Evolutionary conservation across 2,797 vertebrate species (phyloP).

Genomic region (Sparidentex hasta): DNA sequence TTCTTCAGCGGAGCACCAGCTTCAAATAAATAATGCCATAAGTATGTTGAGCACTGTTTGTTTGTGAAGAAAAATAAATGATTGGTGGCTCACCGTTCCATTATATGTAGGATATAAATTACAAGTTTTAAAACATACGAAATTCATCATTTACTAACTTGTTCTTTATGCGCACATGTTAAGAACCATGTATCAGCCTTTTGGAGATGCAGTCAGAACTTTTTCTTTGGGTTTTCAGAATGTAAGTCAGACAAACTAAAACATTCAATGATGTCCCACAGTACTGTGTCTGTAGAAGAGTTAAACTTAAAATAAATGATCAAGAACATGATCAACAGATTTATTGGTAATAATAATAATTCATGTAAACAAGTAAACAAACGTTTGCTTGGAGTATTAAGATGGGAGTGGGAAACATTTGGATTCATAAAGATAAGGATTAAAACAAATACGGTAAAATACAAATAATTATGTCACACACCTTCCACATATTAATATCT

Average conservation of each 20-base stretch:
- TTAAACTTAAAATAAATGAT: not conserved
- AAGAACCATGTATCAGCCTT: not conserved
- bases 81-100: not conserved
- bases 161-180: not conserved
- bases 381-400: too few relatives aligned
- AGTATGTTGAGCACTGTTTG: conserved; percentile 10
- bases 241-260: not conserved
- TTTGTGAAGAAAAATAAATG: conserved; percentile 1
- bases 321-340: not conserved
- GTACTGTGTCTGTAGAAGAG: not conserved
- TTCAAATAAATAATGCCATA: conserved; percentile 66
- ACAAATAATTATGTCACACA: too few relatives aligned
- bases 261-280: too few relatives aligned
- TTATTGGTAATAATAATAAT: not conserved
- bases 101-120: conserved; percentile 41
- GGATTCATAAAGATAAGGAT: too few relatives aligned
- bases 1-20: conserved; percentile 44
- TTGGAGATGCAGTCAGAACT: not conserved
- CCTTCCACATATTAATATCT: too few relatives aligned
- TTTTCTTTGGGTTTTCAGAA: not conserved
- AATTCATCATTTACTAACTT: conserved; percentile 45
- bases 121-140: conserved; percentile 60
- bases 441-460: too few relatives aligned
- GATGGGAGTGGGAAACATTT: too few relatives aligned
- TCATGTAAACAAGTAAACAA: too few relatives aligned